These are phyloP conservation scores for Symphodus melops DNA, from an alignment of 2,113 vertebrate genomes.

Conservation along the genomic window DNA sequence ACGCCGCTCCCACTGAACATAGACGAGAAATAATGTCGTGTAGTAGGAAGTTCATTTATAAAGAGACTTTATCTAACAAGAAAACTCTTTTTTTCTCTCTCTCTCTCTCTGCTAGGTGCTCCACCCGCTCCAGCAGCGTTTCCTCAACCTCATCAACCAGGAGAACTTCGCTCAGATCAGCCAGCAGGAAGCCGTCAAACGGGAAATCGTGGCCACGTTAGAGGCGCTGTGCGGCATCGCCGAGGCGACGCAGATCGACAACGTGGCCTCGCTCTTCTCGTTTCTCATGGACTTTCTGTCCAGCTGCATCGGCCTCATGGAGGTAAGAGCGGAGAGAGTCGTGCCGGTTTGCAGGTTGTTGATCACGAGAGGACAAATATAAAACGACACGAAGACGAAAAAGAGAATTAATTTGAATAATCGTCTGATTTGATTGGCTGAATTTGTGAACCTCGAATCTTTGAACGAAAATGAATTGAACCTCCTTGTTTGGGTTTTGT, in stretches of 20 bases:
- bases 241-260: conserved; percentile 98
- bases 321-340: conserved; percentile 65
- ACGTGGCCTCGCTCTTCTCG: conserved; percentile 95
- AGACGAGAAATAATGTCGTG: neutral
- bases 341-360: too few relatives aligned
- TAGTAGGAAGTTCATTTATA: too few relatives aligned
- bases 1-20: neutral
- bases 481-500: neutral
- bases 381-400: too few relatives aligned
- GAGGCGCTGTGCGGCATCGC: conserved; percentile 98
- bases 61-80: too few relatives aligned
- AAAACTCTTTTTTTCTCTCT: too few relatives aligned
- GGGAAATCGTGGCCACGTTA: conserved; percentile 93
- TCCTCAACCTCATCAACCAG: conserved; percentile 98
- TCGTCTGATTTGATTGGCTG: too few relatives aligned
- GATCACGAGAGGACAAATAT: too few relatives aligned
- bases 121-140: conserved; percentile 96
- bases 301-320: conserved; percentile 98
- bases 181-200: conserved; percentile 95
- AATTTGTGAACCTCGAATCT: too few relatives aligned
- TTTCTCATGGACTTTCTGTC: conserved; percentile 99
- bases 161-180: conserved; percentile 98
- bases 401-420: too few relatives aligned
- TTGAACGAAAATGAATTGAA: neutral
- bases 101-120: conserved; percentile 89